Base-by-base conservation (phyloP, 2,888 invertebrate species). In the Hesperia comma region DNA sequence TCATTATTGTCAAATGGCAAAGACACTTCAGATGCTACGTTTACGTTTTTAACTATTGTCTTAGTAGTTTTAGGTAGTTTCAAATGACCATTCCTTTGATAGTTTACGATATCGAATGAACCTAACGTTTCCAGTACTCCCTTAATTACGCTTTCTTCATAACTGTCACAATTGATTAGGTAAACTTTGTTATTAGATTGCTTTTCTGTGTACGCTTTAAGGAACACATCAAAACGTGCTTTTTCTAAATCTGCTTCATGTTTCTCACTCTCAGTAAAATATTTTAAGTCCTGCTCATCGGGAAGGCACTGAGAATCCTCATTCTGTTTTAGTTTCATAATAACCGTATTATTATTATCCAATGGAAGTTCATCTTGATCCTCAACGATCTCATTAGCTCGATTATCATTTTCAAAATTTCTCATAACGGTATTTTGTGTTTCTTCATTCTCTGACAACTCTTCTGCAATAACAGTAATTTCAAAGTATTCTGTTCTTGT, bases 221-320 rank as follows among this genome's bases (percentile, higher is more conserved):
- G 70, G 70, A 91, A 89, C 15, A 75, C 79, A 19, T 75, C 79
- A 64, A 85, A 90, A 72, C 76, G 78, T 2, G 83, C 82, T 67
- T 79, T 79, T 77, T 88, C 85, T 67, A 86, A 56, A 74, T 91
- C 87, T 0, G 92, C 86, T 0, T 80, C 79, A 62, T 80, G 83
- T 74, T 85, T 88, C 67, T 92, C 92, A 17, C 83, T 79, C 76
- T 90, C 87, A 0, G 79, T 81, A 58, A 92, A 92, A 69, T 88
- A 92, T 72, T 80, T 71, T 0, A 90, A 76, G 1, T 75, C 69
- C 56, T 80, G 78, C 55, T 82, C 80, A 0, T 70, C 54, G n/a
- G 66, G 43, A 46, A 69, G 70, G 49, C 54, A 55, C 7, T 55
- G 26, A 5, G 32, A 14, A 58, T 41, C n/a, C 63, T 53, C 49